Evolutionary conservation across 2,113 vertebrate genomes (phyloP), one percentile per base, ranked within the genome.

Genomic region (Edolisoma coerulescens): DNA sequence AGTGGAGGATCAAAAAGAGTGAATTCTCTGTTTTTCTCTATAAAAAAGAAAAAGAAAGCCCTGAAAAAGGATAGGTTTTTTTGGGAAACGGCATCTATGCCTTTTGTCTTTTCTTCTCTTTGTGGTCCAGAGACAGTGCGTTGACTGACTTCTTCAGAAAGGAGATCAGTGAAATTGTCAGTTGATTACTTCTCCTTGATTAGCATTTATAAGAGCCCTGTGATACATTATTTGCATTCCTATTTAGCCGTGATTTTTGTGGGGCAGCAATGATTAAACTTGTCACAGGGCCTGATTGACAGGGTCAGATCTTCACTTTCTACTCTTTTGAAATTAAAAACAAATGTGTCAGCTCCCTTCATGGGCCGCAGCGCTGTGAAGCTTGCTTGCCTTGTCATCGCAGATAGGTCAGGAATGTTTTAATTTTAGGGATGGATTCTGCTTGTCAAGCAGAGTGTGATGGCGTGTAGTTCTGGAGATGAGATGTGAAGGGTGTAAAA

Each of bases 181-280:
- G 98, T 99, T 99, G 99, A 99, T 99, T 99, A 99, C 98, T 98
- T 98, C 98, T 97, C 98, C 99, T 99, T 99, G 99, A 99, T 99
- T 99, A 99, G 98, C 99, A 99, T 99, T 99, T 99, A 99, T 99
- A 99, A 99, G 99, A 99, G 98, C 98, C 98, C 98, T 98, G 97
- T 97, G 98, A 99, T 99, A 99, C 98, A 98, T 99, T 99, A 99
- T 99, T 99, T 99, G 99, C 99, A 99, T 99, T 99, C 99, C 99
- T 99, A 99, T 99, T 99, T 99, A 99, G 99, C 98, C 96, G 97
- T 98, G 98, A 99, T 99, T 99, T 98, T 99, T 98, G 98, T 99
- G 98, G 99, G 99, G 99, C 99, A 98, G 98, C 98, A 98, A 98
- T 99, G 99, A 99, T 99, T 99, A 99, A 99, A 99, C 99, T 99